These are phyloP conservation scores for Pseudococcus viburni DNA, from an alignment of 2,888 invertebrate species.

Conservation along the genomic window DNA sequence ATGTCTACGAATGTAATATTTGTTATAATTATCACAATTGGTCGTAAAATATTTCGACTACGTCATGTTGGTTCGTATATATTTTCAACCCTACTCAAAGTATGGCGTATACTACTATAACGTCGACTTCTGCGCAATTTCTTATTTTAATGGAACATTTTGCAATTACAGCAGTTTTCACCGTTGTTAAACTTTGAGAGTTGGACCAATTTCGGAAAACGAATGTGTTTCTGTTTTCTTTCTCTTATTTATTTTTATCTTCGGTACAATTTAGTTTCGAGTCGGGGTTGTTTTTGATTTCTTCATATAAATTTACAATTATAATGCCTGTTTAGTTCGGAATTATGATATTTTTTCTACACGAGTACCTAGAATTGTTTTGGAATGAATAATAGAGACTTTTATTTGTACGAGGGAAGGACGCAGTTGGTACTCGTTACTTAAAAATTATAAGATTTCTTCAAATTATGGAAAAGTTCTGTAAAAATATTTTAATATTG, in stretches of 20 bases:
- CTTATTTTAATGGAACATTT: slow-evolving; percentile 35
- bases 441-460: too few species aligned
- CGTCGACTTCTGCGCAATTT: not conserved
- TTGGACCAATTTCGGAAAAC: slow-evolving; percentile 28
- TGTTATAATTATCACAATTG: slow-evolving; percentile 17
- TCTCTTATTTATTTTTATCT: slow-evolving; percentile 3
- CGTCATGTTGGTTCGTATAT: not conserved
- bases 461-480: too few species aligned
- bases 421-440: too few species aligned
- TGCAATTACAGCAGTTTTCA: slow-evolving; percentile 35
- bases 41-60: slow-evolving; percentile 18
- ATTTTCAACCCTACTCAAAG: slow-evolving; percentile 11
- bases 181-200: slow-evolving; percentile 22
- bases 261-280: not conserved
- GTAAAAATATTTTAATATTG: too few species aligned
- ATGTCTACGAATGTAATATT: not conserved
- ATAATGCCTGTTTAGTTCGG: not conserved
- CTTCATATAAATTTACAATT: not conserved
- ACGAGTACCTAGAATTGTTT: not conserved
- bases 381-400: too few species aligned
- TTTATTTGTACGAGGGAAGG: too few species aligned
- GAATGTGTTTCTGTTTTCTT: slow-evolving; percentile 27
- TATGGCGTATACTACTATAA: not conserved
- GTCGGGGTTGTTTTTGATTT: not conserved
- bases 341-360: not conserved